Base-by-base conservation (phyloP, 2,113 vertebrate species). In the Eolophus roseicapilla region DNA sequence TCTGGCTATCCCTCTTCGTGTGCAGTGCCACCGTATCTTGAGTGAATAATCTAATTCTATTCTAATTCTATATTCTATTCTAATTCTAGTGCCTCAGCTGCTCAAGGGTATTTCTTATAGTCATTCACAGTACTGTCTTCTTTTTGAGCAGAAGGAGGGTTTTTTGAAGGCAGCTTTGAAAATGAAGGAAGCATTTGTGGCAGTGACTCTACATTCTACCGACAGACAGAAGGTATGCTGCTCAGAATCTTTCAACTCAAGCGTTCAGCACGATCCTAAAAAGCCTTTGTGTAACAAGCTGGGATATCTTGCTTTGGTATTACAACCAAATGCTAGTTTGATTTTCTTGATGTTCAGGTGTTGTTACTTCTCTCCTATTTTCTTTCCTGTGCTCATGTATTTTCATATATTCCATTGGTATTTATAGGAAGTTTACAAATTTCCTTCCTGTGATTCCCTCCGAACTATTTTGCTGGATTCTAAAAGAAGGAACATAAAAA, bases 201-300 rank as follows among this genome's bases (percentile, higher is more conserved):
- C 96, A 99, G 99, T 46, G 99, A 99, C 94, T 99, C 99, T 17
- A 98, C 98, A 10, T 99, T 99, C 96, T 99, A 99, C 96, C 98
- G 96, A 94, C 99, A 99, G 95, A 98, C 98, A 49, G 99, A 99
- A 99, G 99, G 99, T 99, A 98, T 62, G 25, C 39, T 89, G 31
- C 88, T 77, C 37, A 86, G 95, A 86, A 9, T 65, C 62, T 79
- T 90, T 81, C 29, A 50, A 11, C 31, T 50, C 52, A 69, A 78
- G 41, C 33, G 8, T 93, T 80, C 31, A 90, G 39, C 10, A 37
- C 65, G 17, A 21, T 59, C 20, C 21, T 82, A 27, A 44, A 52
- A 63, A 29, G 53, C 17, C 25, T 88, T 79, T 80, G 15, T 20
- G 5, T 80, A 46, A 29, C 8, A 24, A 37, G 10, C 65, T 79